Base-by-base conservation (phyloP, 1,140 invertebrate species). In the Heliconius hermathena region DNA sequence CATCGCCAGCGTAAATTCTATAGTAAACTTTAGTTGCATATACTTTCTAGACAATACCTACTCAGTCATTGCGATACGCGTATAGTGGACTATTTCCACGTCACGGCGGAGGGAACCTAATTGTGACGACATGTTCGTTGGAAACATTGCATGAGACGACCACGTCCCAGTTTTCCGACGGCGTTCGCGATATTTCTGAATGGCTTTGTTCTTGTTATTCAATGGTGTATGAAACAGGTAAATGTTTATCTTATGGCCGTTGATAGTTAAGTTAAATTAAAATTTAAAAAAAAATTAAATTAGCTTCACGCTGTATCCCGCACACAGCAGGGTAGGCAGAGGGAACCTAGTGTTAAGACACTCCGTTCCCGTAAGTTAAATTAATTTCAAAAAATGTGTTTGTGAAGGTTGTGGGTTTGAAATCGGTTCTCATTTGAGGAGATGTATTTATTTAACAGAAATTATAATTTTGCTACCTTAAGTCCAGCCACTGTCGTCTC, bases 131-230 rank as follows among this genome's bases (percentile, higher is more conserved):
- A 81, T 86, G 81, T 86, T 79, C 83, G 85, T 84, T 89, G 87
- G 88, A 90, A 90, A 91, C 91, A 91, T 87, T 90, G 88, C 89
- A 85, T 84, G 85, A 88, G 88, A 91, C 88, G 88, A 92, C 88
- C 90, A 90, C 87, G 87, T 91, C 89, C 90, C 81, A 84, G 88
- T 88, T 88, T 90, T 87, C 89, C 84, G 85, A 82, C 83, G 84
- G 83, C 76, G 83, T 75, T 80, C 83, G 86, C 85, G 82, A 79
- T 89, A 88, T 88, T 88, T 87, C 90, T 94, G 91, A 93, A 94
- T 89, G 86, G 84, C 89, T 84, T 94, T 94, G 92, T 94, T 93
- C 92, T 92, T 92, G 87, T 89, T 46, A 83, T 89, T 91, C 88
- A 90, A 86, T 89, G 83, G 77, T 76, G 73, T 80, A 70, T 76